Conservation (phyloP, 1,140 invertebrate species). For the Drosophila repletoides region DNA sequence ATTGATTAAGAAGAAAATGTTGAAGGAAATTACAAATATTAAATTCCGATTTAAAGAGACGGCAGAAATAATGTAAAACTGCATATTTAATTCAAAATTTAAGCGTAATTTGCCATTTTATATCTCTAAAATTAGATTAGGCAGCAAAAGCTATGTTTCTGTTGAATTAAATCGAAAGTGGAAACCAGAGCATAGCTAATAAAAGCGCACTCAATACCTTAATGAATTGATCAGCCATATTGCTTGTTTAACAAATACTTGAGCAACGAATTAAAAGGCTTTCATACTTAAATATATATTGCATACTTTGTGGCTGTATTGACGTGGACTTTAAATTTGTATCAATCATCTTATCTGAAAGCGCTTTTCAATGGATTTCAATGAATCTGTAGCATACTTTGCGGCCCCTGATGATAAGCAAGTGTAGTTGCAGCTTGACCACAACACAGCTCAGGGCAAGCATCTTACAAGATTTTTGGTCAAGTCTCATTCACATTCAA, state of each 20-base stretch:
- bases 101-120: too few relatives aligned
- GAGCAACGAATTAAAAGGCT: conserved; percentile 6
- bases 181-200: too few relatives aligned
- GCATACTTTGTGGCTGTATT: conserved; percentile 15
- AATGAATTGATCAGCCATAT: neutral
- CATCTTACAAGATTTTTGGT: conserved; percentile 30
- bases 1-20: neutral
- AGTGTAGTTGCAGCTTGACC: conserved; percentile 43
- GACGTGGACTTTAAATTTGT: neutral
- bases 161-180: too few relatives aligned
- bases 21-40: too few relatives aligned
- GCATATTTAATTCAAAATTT: too few relatives aligned
- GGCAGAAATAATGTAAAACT: neutral
- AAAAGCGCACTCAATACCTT: neutral
- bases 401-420: conserved; percentile 22
- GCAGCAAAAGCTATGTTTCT: too few relatives aligned
- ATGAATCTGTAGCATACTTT: conserved; percentile 24
- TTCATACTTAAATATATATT: conserved; percentile 1
- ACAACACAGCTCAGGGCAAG: conserved; percentile 19
- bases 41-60: neutral
- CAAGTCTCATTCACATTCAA: conserved; percentile 4
- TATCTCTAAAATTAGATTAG: too few relatives aligned
- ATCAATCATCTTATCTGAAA: conserved; percentile 26
- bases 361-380: conserved; percentile 29
- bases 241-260: conserved; percentile 5